Conservation (phyloP, 2,888 invertebrate species). For the Conomelus anceps region DNA sequence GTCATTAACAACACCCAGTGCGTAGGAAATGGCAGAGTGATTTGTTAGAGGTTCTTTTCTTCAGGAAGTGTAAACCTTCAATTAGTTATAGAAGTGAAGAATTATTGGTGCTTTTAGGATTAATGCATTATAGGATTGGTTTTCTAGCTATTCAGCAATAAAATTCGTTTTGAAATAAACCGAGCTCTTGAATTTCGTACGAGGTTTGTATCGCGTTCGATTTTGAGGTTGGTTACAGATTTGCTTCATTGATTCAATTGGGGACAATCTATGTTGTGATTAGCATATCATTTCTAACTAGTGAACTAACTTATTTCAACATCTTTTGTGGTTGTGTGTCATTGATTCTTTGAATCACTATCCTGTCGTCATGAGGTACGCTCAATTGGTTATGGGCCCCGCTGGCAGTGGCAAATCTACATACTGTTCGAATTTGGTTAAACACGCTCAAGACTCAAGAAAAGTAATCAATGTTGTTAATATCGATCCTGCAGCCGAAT, state of each 20-base stretch:
- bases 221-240: not conserved
- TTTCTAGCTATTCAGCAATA: not conserved
- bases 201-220: not conserved
- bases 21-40: not conserved
- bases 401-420: constrained; percentile 98
- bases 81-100: not conserved
- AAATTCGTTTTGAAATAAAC: not conserved
- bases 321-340: not conserved
- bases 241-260: not conserved
- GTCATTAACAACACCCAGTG: not conserved
- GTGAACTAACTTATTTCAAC: not conserved
- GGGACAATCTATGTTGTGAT: not conserved
- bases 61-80: constrained; percentile 7
- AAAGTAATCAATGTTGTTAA: constrained; percentile 83
- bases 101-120: not conserved
- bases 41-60: constrained; percentile 1
- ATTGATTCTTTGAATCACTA: not conserved
- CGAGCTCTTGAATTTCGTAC: not conserved
- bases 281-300: not conserved
- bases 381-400: constrained; percentile 92
- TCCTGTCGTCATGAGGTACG: constrained; percentile 70
- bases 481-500: constrained; percentile 95
- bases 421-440: constrained; percentile 82
- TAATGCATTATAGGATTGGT: not conserved
- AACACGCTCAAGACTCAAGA: constrained; percentile 69